Base-by-base conservation (phyloP, 2,888 invertebrate genomes). In the Hartigia nigra region DNA sequence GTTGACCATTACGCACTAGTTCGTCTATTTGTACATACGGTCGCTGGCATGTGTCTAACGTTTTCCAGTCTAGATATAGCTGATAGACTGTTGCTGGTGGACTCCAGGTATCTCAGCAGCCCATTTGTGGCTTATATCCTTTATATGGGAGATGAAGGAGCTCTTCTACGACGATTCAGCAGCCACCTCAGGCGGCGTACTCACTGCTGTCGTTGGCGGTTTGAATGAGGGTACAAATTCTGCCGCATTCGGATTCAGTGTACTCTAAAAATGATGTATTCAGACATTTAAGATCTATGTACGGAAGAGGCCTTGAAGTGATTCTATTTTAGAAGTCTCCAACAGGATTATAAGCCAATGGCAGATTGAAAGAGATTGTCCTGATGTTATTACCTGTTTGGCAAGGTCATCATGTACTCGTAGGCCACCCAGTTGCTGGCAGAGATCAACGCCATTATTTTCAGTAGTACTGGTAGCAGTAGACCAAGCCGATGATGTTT, bases 161-260 rank as follows among this genome's bases (percentile, higher is more conserved):
- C 84, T 81, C 82, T 85, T 91, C 89, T 91, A 91, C 88, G 91
- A 90, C 80, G 91, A 89, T 86, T 91, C 88, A 72, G 88, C 84
- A 77, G 85, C 84, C 82, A 90, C 87, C 85, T 89, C 91, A 78
- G 88, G 84, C 75, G 89, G 78, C 82, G 87, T 86, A 86, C 85
- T 89, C 83, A 87, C 89, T 78, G 84, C 70, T 70, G 81, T 84
- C 80, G 81, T 79, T 75, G 84, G 79, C 74, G 86, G 81, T 84
- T 88, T 90, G 77, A 89, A 91, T 79, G 90, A 87, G 84, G 97
- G 97, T 79, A 97, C 94, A 88, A 97, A 97, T 92, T 97, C 97
- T 0, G 96, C 96, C 1, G 97, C 97, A 84, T 97, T 93, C 0
- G 97, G 97, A 92, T 97, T 97, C 80, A 97, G 92, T 70, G 95